phyloP scores from a whole-genome alignment of 2,113 vertebrate genomes.

The Eulemur macaco region DNA sequence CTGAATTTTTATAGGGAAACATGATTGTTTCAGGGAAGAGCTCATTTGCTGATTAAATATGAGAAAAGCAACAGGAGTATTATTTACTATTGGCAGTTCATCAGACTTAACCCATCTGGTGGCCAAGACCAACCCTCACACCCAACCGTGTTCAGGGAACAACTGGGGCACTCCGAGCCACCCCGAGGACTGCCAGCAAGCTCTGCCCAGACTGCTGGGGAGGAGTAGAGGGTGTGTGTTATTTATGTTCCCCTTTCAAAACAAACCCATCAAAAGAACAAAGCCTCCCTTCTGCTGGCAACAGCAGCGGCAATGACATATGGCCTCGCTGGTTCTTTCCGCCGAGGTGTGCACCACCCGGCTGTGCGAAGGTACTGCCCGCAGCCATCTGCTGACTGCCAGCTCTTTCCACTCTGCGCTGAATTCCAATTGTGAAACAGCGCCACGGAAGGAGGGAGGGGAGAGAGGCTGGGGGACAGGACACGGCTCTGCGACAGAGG shows the following conservation, averaged over 20 bases:
- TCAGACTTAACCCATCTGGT: constrained; percentile 11
- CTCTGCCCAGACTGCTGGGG: neutral
- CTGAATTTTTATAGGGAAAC: neutral
- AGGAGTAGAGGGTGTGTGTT: constrained; percentile 34
- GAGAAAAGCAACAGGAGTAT: neutral
- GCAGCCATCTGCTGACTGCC: constrained; percentile 19
- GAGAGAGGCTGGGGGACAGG: neutral
- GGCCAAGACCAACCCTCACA: neutral
- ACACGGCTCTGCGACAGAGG: neutral
- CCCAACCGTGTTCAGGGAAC: neutral
- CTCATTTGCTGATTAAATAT: constrained; percentile 12
- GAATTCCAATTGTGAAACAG: constrained; percentile 7
- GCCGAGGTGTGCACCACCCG: neutral
- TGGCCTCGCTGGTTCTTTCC: neutral
- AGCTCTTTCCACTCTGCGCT: neutral
- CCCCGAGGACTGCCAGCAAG: neutral
- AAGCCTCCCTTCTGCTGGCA: constrained; percentile 47
- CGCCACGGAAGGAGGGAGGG: fast-evolving
- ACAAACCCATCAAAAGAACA: constrained; percentile 59
- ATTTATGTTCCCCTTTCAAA: constrained; percentile 59
- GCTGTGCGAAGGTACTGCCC: neutral
- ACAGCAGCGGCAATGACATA: neutral
- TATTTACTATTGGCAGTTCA: constrained; percentile 1
- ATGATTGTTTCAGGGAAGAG: neutral
- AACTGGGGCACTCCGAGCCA: neutral